Base-by-base conservation (phyloP, 2,113 vertebrate species). In the Leptobrachium leishanense region DNA sequence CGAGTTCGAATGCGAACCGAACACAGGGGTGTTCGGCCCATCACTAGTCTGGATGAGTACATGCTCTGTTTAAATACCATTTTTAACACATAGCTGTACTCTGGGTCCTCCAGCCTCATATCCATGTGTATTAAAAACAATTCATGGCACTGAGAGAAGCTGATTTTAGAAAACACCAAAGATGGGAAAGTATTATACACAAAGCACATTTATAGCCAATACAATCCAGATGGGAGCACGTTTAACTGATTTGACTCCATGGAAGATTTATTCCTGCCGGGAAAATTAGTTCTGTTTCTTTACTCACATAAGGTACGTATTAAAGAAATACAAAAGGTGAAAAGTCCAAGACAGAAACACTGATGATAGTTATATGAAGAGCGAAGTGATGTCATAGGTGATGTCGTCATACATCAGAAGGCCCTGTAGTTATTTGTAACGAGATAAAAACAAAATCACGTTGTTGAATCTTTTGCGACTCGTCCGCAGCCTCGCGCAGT, bases 231-330 rank as follows among this genome's bases (percentile, higher is more conserved):
- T 81, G 78, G 72, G 65, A 13, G n/a, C 53, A 44, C 15, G 3
- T 74, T 57, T 74, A 31, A 80, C 70, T 68, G 64, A 80, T 80
- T 46, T 65, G 53, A 55, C 42, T 53, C 46, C 72, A 67, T 2
- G 31, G 46, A 72, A 55, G 67, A 79, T 73, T 79, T 79, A 74
- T 81, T 68, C 44, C 71, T 74, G 50, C 65, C 43, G 74, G 64
- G 71, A 74, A 68, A 74, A 59, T 68, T 63, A 74, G 54, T 74
- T 68, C 50, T 62, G 65, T 41, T 46, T 62, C 54, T 74, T 15
- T 40, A 13, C 66, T 46, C 71, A 62, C 78, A 81, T 81, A 74
- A 74, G 71, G 78, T 73, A 42, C 59, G 42, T 50, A 50, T 81
- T 81, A 81, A 46, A 74, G 5, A 43, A 55, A 72, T 44, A 54